Conservation (phyloP, 2,797 vertebrate genomes). For the Chlorospingus flavigularis region DNA sequence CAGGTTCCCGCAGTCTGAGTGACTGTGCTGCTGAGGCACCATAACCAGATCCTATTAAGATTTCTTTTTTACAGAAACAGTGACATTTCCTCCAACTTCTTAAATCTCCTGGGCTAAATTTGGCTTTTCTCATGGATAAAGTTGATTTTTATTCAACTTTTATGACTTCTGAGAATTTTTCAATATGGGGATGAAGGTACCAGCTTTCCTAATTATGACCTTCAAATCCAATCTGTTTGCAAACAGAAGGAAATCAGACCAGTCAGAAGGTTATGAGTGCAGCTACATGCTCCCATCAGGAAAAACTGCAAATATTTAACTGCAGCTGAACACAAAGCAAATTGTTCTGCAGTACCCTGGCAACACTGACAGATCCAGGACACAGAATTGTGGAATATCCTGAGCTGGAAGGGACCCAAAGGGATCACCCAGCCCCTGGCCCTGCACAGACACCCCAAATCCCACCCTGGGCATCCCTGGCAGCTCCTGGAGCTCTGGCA, state of each 20-base stretch:
- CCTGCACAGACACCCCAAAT: neutral
- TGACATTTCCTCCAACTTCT: neutral
- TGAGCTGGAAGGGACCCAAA: neutral
- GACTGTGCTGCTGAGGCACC: neutral
- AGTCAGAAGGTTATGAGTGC: accelerated
- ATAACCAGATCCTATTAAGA: neutral
- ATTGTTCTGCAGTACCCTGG: neutral
- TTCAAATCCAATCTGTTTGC: neutral
- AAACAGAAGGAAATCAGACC: neutral
- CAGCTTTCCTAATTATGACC: neutral
- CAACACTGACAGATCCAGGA: neutral
- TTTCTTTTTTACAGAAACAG: neutral
- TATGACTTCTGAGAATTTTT: neutral
- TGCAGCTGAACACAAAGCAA: neutral
- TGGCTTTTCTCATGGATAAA: neutral
- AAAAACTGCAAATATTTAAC: neutral
- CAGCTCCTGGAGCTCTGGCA: neutral
- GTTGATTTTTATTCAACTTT: neutral
- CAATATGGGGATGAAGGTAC: neutral
- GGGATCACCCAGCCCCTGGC: accelerated
- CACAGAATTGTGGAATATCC: neutral
- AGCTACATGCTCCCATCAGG: accelerated
- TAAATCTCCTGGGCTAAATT: neutral
- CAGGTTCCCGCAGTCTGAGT: neutral
- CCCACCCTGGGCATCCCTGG: neutral